phyloP scores from a whole-genome alignment of 2,113 vertebrate genomes.

The Capricornis sumatraensis region DNA sequence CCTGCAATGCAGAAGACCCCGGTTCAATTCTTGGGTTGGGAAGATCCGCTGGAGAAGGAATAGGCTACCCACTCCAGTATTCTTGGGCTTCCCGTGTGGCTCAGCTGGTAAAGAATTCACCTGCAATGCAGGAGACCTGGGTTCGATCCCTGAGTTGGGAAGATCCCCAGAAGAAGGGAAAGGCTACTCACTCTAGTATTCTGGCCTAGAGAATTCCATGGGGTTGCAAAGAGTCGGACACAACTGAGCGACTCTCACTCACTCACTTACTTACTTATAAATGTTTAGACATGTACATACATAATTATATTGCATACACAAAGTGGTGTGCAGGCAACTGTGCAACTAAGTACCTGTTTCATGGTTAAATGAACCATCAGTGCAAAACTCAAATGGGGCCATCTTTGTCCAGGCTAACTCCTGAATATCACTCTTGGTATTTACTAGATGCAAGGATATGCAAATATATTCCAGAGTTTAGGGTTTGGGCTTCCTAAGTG shows the following conservation, averaged over 20 bases:
- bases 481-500: background rate
- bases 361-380: background rate
- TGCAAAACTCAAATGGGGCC: background rate
- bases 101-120: background rate
- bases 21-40: background rate
- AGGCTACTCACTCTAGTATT: background rate
- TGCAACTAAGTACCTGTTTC: background rate
- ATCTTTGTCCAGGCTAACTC: background rate
- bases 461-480: background rate
- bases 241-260: fast-evolving
- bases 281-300: background rate
- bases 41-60: background rate
- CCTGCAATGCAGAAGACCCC: background rate
- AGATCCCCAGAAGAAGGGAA: background rate
- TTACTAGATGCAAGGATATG: background rate
- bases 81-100: background rate
- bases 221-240: fast-evolving
- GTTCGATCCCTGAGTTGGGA: background rate
- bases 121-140: background rate
- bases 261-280: background rate
- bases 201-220: background rate
- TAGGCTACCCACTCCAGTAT: background rate
- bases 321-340: background rate
- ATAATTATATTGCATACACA: background rate
- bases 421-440: background rate